phyloP scores from a whole-genome alignment of 53 echinoderm and acorn worm genomes.

The Mesocentrotus franciscanus region DNA sequence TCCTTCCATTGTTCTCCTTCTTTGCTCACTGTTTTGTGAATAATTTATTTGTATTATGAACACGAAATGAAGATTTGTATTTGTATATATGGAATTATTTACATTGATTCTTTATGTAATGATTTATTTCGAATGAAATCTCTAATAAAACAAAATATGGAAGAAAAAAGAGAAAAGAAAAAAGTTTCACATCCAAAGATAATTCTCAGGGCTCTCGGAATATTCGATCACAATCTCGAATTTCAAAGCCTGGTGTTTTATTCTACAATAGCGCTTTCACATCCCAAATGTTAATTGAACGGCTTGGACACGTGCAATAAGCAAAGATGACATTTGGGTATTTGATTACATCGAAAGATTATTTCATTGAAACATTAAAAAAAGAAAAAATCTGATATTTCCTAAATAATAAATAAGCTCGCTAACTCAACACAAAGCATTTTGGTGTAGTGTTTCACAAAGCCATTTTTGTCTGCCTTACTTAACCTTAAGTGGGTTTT shows the following conservation, averaged over 20 bases:
- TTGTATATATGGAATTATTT: too few relatives aligned
- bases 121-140: too few relatives aligned
- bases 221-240: background rate
- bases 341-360: background rate
- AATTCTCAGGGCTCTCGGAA: background rate
- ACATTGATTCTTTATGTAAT: too few relatives aligned
- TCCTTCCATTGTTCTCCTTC: too few relatives aligned
- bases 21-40: too few relatives aligned
- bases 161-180: too few relatives aligned
- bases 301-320: background rate
- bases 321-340: background rate
- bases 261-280: background rate
- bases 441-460: background rate
- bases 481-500: background rate
- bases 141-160: too few relatives aligned
- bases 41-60: too few relatives aligned
- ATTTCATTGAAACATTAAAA: background rate
- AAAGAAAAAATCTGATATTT: background rate
- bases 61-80: too few relatives aligned
- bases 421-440: background rate
- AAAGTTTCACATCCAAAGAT: background rate
- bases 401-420: background rate
- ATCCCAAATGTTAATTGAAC: background rate
- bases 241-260: background rate
- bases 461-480: background rate